A percentile compares a stretch with the other conserved stretches of the same genome.
These are phyloP conservation scores for Euphysa ruthae DNA, from an alignment of 30 jellyfish, hydroid and myxozoan species.

Conservation along the genomic window DNA sequence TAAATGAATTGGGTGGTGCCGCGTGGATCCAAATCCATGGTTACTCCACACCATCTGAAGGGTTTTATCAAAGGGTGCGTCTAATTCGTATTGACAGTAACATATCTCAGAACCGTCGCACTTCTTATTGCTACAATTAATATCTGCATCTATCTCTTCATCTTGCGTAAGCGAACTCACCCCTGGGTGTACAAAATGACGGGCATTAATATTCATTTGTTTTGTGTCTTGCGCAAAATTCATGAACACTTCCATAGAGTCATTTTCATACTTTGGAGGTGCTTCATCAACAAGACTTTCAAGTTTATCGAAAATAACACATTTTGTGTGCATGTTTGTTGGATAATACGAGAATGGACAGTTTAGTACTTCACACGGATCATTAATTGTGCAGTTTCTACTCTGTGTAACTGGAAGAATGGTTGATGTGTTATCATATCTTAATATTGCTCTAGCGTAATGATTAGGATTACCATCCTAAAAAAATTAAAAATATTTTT, in stretches of 20 bases:
- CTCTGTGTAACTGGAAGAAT: conserved; percentile 43
- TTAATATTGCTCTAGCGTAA: conserved; percentile 49
- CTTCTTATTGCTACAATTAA: conserved; percentile 50
- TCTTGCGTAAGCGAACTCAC: conserved; percentile 66
- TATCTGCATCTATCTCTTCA: conserved; percentile 44
- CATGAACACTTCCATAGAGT: conserved; percentile 53
- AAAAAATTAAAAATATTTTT: no score
- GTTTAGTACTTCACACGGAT: conserved; percentile 56
- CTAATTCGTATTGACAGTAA: conserved; percentile 50
- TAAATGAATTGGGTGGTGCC: conserved; percentile 40
- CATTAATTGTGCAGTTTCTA: conserved; percentile 34
- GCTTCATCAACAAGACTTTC: conserved; percentile 40
- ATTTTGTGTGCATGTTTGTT: conserved; percentile 24
- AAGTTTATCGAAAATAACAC: conserved; percentile 57
- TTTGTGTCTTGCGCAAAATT: conserved; percentile 68
- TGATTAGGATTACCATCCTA: conserved; percentile 28
- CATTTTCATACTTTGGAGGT: conserved; percentile 54
- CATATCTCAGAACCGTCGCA: conserved; percentile 79
- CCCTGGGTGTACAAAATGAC: conserved; percentile 68
- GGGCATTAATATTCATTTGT: conserved; percentile 77
- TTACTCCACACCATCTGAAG: conserved; percentile 42
- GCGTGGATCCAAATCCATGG: conserved; percentile 24
- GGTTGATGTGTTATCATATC: conserved; percentile 43
- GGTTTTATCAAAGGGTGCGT: conserved; percentile 8
- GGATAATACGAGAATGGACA: conserved; percentile 79